These are phyloP conservation scores for Calypte anna DNA, from an alignment of 2,113 vertebrate species.

Conservation along the genomic window DNA sequence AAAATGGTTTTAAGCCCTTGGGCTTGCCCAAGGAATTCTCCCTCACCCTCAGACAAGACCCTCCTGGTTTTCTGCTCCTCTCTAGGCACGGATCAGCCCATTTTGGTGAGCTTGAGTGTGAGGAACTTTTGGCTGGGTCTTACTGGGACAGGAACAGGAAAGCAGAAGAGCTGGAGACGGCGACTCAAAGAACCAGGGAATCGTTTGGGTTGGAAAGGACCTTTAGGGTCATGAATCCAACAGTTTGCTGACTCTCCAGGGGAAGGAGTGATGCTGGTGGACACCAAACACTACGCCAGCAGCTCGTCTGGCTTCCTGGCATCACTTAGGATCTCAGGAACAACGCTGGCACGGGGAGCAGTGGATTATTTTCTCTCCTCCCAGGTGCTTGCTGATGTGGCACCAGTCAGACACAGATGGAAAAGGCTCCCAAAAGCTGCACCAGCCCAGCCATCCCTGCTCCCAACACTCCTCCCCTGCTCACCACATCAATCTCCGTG, in stretches of 20 bases:
- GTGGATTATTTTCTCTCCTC: not conserved
- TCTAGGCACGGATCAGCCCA: not conserved
- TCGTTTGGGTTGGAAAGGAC: no score
- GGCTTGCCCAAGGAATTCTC: not conserved
- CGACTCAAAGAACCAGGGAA: no score
- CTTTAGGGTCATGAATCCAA: no score
- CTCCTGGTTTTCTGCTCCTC: not conserved
- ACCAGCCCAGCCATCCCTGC: fast-evolving
- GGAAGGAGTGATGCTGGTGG: not conserved
- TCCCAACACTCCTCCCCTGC: not conserved
- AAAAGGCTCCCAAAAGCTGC: not conserved
- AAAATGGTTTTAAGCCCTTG: fast-evolving
- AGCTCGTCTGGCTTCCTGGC: not conserved
- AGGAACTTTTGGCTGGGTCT: not conserved
- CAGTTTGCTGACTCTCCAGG: not conserved
- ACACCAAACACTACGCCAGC: fast-evolving
- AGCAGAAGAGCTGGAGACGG: not conserved
- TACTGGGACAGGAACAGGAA: fast-evolving
- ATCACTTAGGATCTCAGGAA: not conserved
- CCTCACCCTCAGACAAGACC: not conserved
- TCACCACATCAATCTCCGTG: conserved; percentile 98
- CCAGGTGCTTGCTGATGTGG: not conserved
- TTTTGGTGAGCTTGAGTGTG: fast-evolving
- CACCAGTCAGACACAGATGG: fast-evolving
- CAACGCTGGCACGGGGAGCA: fast-evolving